Evolutionary conservation across 2,797 vertebrate genomes (phyloP).

Genomic region (Lacerta viridis): DNA sequence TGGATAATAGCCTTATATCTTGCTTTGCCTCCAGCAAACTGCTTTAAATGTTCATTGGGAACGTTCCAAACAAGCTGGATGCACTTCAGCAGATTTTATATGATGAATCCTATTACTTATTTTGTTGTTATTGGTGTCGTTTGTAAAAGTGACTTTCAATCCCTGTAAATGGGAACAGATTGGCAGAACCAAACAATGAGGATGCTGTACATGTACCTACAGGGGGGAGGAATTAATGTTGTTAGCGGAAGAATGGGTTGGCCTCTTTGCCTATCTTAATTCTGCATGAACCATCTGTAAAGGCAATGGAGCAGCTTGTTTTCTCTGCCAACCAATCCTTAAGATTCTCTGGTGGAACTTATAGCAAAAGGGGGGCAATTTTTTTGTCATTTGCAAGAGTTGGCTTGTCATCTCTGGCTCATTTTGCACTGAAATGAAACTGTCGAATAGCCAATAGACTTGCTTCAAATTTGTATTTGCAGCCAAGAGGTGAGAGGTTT

Average conservation of each 20-base stretch:
- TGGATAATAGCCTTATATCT: neutral
- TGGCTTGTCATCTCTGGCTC: neutral
- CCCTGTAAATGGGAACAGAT: constrained; percentile 12
- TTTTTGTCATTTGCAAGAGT: neutral
- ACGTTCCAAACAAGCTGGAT: constrained; percentile 11
- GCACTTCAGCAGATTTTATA: constrained; percentile 26
- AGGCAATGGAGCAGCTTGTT: neutral
- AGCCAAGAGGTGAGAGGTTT: constrained; percentile 19
- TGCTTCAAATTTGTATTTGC: constrained; percentile 10
- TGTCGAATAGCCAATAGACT: neutral
- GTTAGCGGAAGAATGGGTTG: neutral
- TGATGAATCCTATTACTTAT: constrained; percentile 26
- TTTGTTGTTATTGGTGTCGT: constrained; percentile 10
- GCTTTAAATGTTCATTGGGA: constrained; percentile 29
- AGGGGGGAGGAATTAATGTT: no score
- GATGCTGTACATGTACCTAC: neutral
- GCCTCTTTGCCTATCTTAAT: neutral
- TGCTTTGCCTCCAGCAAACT: constrained; percentile 14
- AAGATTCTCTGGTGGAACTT: constrained; percentile 27
- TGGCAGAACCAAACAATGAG: constrained; percentile 31
- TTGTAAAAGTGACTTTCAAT: constrained; percentile 36
- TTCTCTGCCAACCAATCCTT: constrained; percentile 27
- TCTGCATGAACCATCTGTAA: neutral
- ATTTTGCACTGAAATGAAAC: constrained; percentile 10
- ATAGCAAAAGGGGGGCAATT: neutral